Percentiles rank a stretch among this genome's conserved stretches.
phyloP scores from a whole-genome alignment of 2,888 invertebrate genomes.

The Mylabris sibirica region DNA sequence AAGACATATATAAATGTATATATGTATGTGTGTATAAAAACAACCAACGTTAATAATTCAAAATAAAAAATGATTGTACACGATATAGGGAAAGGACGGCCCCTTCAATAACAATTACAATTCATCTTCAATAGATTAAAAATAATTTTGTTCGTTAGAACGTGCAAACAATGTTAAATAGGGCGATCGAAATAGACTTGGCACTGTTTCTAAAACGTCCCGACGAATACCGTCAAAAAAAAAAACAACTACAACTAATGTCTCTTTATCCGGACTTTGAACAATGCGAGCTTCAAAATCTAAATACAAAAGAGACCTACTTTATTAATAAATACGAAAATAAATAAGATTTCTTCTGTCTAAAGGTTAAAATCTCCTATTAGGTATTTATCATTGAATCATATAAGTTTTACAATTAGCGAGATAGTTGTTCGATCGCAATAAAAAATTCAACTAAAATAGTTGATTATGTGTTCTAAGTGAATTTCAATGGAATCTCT shows the following conservation, averaged over 20 bases:
- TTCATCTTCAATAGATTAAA: constrained; percentile 45
- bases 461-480: not conserved
- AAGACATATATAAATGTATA: too few relatives aligned
- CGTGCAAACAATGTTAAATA: constrained; percentile 56
- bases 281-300: constrained; percentile 11
- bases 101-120: constrained; percentile 20
- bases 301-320: constrained; percentile 25
- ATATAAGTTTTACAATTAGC: not conserved
- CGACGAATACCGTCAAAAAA: constrained; percentile 32
- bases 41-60: constrained; percentile 54
- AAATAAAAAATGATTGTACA: constrained; percentile 39
- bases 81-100: constrained; percentile 39
- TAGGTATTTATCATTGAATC: not conserved
- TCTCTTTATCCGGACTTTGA: constrained; percentile 17
- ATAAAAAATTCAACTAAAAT: not conserved
- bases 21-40: constrained; percentile 35
- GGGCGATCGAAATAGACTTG: constrained; percentile 58
- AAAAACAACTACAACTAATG: constrained; percentile 23
- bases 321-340: constrained; percentile 26
- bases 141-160: constrained; percentile 55
- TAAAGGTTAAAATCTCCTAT: not conserved
- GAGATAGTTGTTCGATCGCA: not conserved
- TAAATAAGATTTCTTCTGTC: constrained; percentile 15
- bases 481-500: not conserved
- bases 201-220: constrained; percentile 45